phyloP scores from a whole-genome alignment of 2,113 vertebrate species.

The Apeltes quadracus region DNA sequence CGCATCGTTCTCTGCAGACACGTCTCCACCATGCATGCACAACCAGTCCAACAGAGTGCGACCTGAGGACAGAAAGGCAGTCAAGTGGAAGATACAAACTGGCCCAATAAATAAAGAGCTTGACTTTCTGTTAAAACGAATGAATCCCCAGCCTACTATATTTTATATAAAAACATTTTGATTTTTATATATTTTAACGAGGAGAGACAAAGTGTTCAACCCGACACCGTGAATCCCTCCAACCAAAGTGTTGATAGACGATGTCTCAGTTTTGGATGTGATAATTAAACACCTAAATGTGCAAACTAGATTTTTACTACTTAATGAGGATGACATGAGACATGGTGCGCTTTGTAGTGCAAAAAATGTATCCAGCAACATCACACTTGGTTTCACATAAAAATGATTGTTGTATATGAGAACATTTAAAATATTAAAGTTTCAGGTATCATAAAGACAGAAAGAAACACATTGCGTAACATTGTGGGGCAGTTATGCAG shows the following conservation, averaged over 20 bases:
- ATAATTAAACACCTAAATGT: slow-evolving; percentile 73
- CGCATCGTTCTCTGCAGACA: slow-evolving; percentile 80
- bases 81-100: neutral
- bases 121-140: neutral
- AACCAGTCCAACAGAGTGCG: slow-evolving; percentile 85
- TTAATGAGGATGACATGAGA: slow-evolving; percentile 4
- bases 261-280: slow-evolving; percentile 52
- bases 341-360: slow-evolving; percentile 43
- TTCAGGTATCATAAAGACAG: neutral
- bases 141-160: neutral
- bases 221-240: neutral
- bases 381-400: neutral
- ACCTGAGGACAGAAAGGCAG: slow-evolving; percentile 47
- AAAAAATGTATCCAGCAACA: slow-evolving; percentile 9
- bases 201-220: neutral
- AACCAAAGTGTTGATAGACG: slow-evolving; percentile 6
- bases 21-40: slow-evolving; percentile 83
- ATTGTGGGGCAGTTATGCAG: neutral
- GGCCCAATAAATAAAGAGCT: neutral
- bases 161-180: too few species aligned
- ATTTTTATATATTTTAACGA: neutral
- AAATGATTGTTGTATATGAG: neutral
- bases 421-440: neutral
- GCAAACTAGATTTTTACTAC: slow-evolving; percentile 36
- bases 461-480: neutral